phyloP scores from a whole-genome alignment of 2,888 invertebrate species.

The Leucophenga maculata region DNA sequence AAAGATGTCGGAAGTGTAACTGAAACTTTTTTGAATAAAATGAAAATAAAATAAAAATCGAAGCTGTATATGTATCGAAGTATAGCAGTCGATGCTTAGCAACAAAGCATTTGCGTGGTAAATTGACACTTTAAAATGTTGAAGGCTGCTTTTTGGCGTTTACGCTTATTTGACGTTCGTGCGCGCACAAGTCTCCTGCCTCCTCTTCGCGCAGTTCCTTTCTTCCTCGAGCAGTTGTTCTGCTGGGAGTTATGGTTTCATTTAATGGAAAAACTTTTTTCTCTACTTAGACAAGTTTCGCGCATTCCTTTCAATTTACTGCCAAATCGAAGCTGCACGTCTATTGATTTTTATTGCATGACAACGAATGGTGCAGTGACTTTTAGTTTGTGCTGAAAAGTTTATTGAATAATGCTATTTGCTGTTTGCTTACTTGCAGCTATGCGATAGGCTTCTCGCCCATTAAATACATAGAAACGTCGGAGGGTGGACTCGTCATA shows the following conservation, averaged over 20 bases:
- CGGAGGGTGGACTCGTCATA: conserved; percentile 91
- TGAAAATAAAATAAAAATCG: background rate
- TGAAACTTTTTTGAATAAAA: conserved; percentile 46
- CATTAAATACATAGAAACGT: conserved; percentile 94
- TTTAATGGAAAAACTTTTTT: conserved; percentile 65
- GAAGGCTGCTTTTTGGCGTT: conserved; percentile 65
- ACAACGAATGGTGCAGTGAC: conserved; percentile 39
- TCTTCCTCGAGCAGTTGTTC: too few species aligned
- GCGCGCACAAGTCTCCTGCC: background rate
- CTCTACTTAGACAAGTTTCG: conserved; percentile 28
- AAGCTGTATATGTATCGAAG: background rate
- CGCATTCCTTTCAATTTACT: conserved; percentile 24
- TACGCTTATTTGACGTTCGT: conserved; percentile 42
- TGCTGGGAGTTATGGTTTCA: conserved; percentile 38
- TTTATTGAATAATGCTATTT: too few species aligned
- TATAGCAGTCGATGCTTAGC: background rate
- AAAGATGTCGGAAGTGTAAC: conserved; percentile 58
- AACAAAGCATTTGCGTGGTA: conserved; percentile 53
- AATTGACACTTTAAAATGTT: conserved; percentile 69
- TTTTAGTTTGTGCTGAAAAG: conserved; percentile 39
- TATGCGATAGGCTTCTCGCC: conserved; percentile 77
- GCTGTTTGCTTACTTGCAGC: conserved; percentile 57
- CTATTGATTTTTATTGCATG: conserved; percentile 62
- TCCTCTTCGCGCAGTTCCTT: background rate
- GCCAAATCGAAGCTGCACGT: conserved; percentile 34